phyloP scores from a whole-genome alignment of 2,113 vertebrate species.

The Dendropsophus ebraccatus region DNA sequence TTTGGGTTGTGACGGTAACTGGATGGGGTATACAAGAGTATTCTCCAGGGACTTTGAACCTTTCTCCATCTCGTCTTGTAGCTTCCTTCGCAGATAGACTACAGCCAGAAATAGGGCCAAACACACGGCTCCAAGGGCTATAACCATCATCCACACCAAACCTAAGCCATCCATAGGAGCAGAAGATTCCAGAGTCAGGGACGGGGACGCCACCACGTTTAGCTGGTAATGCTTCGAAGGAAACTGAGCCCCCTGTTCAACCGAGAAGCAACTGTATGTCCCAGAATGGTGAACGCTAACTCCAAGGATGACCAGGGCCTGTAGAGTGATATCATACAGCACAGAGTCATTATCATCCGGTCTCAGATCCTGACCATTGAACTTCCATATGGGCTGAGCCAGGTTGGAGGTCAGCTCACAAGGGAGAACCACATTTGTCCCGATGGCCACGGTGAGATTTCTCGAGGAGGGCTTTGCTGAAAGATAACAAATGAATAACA shows the following conservation, averaged over 20 bases:
- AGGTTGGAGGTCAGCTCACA: conserved; percentile 93
- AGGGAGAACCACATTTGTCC: conserved; percentile 89
- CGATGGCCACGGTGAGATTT: conserved; percentile 87
- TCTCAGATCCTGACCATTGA: conserved; percentile 81
- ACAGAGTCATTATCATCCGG: conserved; percentile 67
- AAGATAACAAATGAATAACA: background rate
- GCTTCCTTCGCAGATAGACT: conserved; percentile 84
- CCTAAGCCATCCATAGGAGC: conserved; percentile 87
- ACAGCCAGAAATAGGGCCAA: conserved; percentile 82
- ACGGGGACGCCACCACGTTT: conserved; percentile 77
- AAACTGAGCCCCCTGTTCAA: conserved; percentile 84
- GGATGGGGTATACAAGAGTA: conserved; percentile 92
- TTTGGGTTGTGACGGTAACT: conserved; percentile 87
- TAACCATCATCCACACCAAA: conserved; percentile 89
- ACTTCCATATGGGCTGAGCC: conserved; percentile 85
- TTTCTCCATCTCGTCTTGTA: conserved; percentile 86
- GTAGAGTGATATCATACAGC: conserved; percentile 78
- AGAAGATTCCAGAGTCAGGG: conserved; percentile 83
- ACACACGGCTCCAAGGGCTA: conserved; percentile 85
- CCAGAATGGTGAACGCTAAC: conserved; percentile 79
- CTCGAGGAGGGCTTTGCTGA: conserved; percentile 78
- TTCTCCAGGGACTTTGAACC: conserved; percentile 87
- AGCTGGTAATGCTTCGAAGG: conserved; percentile 84
- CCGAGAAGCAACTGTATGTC: conserved; percentile 84
- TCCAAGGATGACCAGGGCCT: conserved; percentile 81